Evolutionary conservation across 1,140 invertebrate genomes (phyloP).

Genomic region (Trichoplusia ni): DNA sequence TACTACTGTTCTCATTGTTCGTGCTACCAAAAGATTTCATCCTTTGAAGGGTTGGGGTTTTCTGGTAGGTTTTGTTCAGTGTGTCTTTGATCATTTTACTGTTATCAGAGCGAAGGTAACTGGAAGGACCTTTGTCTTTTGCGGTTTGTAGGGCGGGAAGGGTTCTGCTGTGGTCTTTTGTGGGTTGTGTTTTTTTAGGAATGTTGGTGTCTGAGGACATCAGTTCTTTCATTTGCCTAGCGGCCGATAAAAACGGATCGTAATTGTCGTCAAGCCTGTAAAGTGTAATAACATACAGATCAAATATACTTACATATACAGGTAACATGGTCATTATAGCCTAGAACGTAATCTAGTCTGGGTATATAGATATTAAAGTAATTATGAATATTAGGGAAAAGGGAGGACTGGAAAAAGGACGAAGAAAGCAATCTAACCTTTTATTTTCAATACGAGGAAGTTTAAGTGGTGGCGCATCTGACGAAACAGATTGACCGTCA

Average conservation of each 20-base stretch:
- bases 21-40: slow-evolving; percentile 79
- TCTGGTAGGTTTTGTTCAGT: slow-evolving; percentile 77
- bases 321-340: background rate
- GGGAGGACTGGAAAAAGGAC: background rate
- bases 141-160: slow-evolving; percentile 63
- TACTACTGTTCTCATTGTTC: slow-evolving; percentile 67
- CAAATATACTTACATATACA: background rate
- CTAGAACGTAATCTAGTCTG: too few species aligned
- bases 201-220: slow-evolving; percentile 79
- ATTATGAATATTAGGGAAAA: background rate
- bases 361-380: too few species aligned
- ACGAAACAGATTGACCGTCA: slow-evolving; percentile 53
- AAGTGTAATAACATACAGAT: slow-evolving; percentile 38
- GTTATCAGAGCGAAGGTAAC: slow-evolving; percentile 56
- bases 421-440: slow-evolving; percentile 55
- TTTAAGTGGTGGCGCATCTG: slow-evolving; percentile 71
- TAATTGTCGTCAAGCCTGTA: slow-evolving; percentile 77
- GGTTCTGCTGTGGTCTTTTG: slow-evolving; percentile 72
- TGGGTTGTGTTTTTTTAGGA: slow-evolving; percentile 67
- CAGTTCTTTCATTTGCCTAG: slow-evolving; percentile 80
- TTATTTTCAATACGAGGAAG: slow-evolving; percentile 70
- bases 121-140: slow-evolving; percentile 60
- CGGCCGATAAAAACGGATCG: slow-evolving; percentile 77
- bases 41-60: slow-evolving; percentile 75
- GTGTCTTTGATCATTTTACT: slow-evolving; percentile 77